Base-by-base conservation (phyloP, 2,888 invertebrate genomes). In the Trachelus tabidus region DNA sequence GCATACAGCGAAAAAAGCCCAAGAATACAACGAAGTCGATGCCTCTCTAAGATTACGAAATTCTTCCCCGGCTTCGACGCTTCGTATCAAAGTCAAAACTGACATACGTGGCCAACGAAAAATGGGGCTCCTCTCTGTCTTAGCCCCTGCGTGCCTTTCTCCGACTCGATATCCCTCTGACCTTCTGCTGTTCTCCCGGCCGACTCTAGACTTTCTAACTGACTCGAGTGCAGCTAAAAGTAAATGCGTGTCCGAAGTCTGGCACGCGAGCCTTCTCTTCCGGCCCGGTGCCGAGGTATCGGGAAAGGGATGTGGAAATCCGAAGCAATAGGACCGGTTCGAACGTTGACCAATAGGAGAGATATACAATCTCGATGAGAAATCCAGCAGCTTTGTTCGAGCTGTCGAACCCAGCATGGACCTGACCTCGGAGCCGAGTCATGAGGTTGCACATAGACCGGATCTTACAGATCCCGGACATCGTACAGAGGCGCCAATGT, bases 21-120 rank as follows among this genome's bases (percentile, higher is more conserved):
- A 78, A 69, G 40, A 33, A 76, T 76, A 76, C 73, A 23, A 23
- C 40, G 23, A 68, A 81, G 80, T 74, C 79, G 82, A 81, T 81
- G 79, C 82, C 81, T 81, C 80, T 81, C 83, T 85, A 84, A 81
- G 82, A 82, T 85, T 84, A 83, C 83, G 76, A 83, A 82, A 84
- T 81, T 83, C 83, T 78, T 82, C 82, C 82, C 23, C 23, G 23
- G 40, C 40, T 56, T 56, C 40, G 40, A 9, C 40, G 40, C 40
- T 56, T 23, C 23, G 15, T 23, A 23, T 15, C 6, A 37, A 4
- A 12, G 40, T 56, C 23, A 23, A 56, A 56, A 9, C 40, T 23
- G 40, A 23, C 40, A 56, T 2, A 23, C 15, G n/a, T n/a, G 40
- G 40, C 23, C 40, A 23, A 9, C 15, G 23, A 56, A 56, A 56